Evolutionary conservation across 1,140 invertebrate genomes (phyloP).

Genomic region (Pseudomyrmex pallidus): DNA sequence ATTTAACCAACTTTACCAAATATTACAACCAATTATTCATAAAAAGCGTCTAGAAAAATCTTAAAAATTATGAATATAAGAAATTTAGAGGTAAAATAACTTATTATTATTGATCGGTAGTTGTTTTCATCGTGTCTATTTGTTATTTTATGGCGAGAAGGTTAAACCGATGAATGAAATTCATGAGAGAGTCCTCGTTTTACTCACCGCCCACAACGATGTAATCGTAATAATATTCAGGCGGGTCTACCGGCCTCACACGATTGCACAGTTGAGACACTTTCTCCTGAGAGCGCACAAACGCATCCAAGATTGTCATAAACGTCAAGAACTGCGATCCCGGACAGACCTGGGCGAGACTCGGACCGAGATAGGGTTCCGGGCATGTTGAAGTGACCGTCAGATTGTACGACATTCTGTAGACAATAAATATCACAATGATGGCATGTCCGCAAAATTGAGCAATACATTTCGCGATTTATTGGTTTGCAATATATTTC

Average conservation of each 20-base stretch:
- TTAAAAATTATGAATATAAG: too few species aligned
- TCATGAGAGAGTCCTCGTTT: not conserved
- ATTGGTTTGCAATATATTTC: not conserved
- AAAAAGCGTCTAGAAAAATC: too few species aligned
- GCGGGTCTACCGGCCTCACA: constrained; percentile 77
- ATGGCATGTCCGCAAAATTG: not conserved
- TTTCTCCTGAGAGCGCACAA: constrained; percentile 83
- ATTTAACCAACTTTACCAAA: too few species aligned
- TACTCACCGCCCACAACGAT: constrained; percentile 86
- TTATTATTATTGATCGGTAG: too few species aligned
- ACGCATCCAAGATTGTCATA: constrained; percentile 86
- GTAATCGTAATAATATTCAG: constrained; percentile 86
- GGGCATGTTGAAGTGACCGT: constrained; percentile 69
- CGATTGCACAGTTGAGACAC: constrained; percentile 85
- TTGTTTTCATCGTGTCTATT: too few species aligned
- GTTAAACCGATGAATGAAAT: not conserved
- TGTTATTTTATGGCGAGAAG: not conserved
- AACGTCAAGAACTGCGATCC: constrained; percentile 85
- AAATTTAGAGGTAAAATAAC: too few species aligned
- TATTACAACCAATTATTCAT: too few species aligned
- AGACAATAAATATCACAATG: constrained; percentile 4
- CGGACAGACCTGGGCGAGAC: constrained; percentile 84
- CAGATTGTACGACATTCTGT: constrained; percentile 79
- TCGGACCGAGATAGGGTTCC: constrained; percentile 83
- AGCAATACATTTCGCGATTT: not conserved